Percentiles rank a stretch among this genome's conserved stretches.
Conservation (phyloP, 1,140 invertebrate genomes). For the Phenacoccus solenopsis region DNA sequence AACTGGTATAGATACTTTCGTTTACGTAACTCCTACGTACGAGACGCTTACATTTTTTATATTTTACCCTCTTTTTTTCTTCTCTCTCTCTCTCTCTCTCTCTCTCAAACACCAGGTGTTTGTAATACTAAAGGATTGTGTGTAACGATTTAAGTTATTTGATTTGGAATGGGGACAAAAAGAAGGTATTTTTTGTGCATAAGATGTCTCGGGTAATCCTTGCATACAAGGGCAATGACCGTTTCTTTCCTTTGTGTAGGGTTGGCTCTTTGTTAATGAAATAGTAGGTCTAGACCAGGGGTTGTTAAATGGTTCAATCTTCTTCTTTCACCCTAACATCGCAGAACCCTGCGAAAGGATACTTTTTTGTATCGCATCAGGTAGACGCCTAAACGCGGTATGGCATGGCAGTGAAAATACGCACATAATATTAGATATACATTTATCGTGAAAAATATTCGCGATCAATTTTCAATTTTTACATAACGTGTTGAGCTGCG, state of each 20-base stretch:
- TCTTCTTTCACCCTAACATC: no score
- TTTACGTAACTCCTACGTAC: no score
- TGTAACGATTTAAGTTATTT: neutral
- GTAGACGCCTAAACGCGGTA: neutral
- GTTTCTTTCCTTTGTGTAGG: neutral
- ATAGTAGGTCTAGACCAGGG: neutral
- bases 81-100: no score
- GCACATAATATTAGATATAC: neutral
- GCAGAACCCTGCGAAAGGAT: neutral
- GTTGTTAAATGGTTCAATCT: neutral
- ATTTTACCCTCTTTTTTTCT: no score
- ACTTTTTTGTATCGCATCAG: neutral
- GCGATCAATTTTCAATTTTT: neutral
- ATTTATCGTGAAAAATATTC: neutral
- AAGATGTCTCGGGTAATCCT: neutral
- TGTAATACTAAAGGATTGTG: neutral
- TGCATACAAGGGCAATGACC: slow-evolving; percentile 1
- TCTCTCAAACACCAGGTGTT: neutral
- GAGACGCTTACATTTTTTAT: no score
- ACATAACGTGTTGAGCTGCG: no score
- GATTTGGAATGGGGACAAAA: no score
- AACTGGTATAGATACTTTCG: no score
- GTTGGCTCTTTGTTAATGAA: neutral
- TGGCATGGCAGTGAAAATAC: neutral
- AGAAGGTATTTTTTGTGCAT: neutral